Evolutionary conservation across 2,797 vertebrate genomes (phyloP), one percentile per base, ranked within the genome.

Genomic region (Mormyrus proboscirostris): DNA sequence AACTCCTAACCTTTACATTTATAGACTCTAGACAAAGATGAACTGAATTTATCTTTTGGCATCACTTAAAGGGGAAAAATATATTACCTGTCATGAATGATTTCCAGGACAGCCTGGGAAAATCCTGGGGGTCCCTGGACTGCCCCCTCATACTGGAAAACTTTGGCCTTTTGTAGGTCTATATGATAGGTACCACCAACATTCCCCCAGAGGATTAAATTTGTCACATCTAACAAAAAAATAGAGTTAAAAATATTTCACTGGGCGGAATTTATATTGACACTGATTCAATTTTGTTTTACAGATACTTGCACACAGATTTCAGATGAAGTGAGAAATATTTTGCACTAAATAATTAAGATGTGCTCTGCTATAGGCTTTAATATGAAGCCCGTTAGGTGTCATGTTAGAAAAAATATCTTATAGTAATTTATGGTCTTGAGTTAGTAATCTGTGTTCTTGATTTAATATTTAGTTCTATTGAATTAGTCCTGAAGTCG

Each of bases 201-300:
- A 92, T 99, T 98, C 25, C 98, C 98, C 98, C 99, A 99, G 51
- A 99, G 92, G 0, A 97, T 96, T 33, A 99, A 94, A 2, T 97
- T 93, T 92, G 93, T 96, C 73, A 99, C 91, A 89, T 95, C 99
- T 99, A 83, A n/a, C 90, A 92, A 25, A 92, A 90, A 93, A 82
- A 47, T 16, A 69, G 91, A 89, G 16, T 47, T 79, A 92, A 90
- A 91, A 82, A 19, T 82, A 5, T 50, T 79, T 88, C 1, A 4
- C 49, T 33, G 49, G 50, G 9, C 0, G 2, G 10, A 55, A 86
- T 51, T 50, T 8, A 10, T 53, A 44, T 7, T 51, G 25, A 86
- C 22, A 25, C 25, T 51, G n/a, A 51, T 29, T 25, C 2, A 2
- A 51, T 25, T 85, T n/a, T 44, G 38, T 44, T 44, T 79, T 41